Conservation (phyloP, 2,888 invertebrate genomes). For the Cosmia pyralina region DNA sequence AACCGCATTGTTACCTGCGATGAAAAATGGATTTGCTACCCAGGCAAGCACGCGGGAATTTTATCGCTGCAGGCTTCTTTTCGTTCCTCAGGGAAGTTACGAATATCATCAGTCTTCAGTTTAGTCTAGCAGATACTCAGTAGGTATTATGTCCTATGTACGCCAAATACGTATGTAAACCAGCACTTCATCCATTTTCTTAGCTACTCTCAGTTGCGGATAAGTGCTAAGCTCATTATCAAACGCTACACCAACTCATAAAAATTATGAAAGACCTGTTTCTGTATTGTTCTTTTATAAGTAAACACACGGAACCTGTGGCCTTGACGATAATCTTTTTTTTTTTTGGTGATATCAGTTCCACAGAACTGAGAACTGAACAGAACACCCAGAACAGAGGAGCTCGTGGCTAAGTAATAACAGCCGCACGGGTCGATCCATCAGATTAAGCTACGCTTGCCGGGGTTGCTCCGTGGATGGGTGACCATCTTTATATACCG, state of each 20-base stretch:
- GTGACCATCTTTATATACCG: no score
- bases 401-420: no score
- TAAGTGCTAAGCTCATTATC: background rate
- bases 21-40: no score
- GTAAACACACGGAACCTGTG: background rate
- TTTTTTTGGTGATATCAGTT: background rate
- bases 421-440: no score
- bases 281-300: background rate
- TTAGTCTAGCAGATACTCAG: background rate
- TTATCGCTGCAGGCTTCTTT: background rate
- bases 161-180: background rate
- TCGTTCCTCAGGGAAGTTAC: background rate
- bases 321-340: background rate
- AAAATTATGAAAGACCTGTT: background rate
- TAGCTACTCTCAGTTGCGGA: background rate
- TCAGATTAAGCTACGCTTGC: no score
- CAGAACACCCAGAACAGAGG: no score
- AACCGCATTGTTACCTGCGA: no score
- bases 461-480: no score
- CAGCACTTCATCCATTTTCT: background rate
- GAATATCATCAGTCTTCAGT: background rate
- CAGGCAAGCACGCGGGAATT: no score
- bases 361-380: no score
- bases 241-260: no score
- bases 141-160: no score